phyloP scores from a whole-genome alignment of 2,888 invertebrate genomes.

The Reticulitermes lucifugus region DNA sequence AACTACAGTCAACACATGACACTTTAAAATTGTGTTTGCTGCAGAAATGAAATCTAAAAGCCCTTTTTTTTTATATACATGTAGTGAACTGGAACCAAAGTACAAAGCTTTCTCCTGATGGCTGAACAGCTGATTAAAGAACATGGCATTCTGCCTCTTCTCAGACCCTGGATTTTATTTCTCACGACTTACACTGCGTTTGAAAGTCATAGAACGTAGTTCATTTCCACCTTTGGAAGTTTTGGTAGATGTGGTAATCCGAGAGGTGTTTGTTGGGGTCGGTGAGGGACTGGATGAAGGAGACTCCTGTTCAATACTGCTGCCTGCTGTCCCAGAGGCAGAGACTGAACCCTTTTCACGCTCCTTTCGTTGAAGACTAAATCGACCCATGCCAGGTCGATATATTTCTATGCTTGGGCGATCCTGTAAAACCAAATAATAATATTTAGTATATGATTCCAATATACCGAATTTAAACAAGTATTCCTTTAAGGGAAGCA shows the following conservation, averaged over 20 bases:
- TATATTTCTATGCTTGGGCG: constrained; percentile 91
- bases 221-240: constrained; percentile 20
- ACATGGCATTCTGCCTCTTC: not conserved
- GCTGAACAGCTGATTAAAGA: not conserved
- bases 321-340: constrained; percentile 40
- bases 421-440: constrained; percentile 68
- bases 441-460: constrained; percentile 3
- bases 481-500: too few relatives aligned
- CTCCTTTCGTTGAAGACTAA: constrained; percentile 74
- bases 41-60: not conserved
- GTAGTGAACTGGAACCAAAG: not conserved
- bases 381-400: constrained; percentile 88
- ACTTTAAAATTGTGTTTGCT: not conserved
- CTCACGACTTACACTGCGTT: constrained; percentile 48
- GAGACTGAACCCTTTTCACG: constrained; percentile 64
- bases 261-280: constrained; percentile 32
- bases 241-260: constrained; percentile 10
- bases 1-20: not conserved
- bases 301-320: constrained; percentile 56
- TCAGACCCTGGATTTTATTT: constrained; percentile 33
- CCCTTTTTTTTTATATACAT: not conserved
- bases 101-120: not conserved
- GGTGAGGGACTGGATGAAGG: constrained; percentile 57
- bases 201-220: constrained; percentile 47
- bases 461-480: not conserved